Conservation (phyloP, 1,140 invertebrate genomes). For the Drosophila prosaltans region DNA sequence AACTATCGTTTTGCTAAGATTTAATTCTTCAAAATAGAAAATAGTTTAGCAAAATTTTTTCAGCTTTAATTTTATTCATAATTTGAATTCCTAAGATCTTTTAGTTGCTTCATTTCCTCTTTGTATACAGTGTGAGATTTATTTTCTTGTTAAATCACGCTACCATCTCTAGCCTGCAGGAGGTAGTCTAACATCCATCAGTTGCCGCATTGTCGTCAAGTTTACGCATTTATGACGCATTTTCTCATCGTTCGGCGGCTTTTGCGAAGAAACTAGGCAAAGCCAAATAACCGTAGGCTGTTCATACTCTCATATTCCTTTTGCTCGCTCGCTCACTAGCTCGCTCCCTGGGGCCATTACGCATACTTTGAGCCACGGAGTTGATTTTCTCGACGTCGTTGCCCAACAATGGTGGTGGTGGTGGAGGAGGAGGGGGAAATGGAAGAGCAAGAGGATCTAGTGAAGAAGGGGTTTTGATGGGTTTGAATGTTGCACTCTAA, state of each 20-base stretch:
- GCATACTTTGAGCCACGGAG: constrained; percentile 76
- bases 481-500: constrained; percentile 48
- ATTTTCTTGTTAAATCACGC: not conserved
- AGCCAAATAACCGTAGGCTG: constrained; percentile 57
- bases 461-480: too few species aligned
- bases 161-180: constrained; percentile 9
- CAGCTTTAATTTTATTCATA: too few species aligned
- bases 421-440: not conserved
- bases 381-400: constrained; percentile 49
- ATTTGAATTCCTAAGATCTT: too few species aligned
- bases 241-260: constrained; percentile 67
- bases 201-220: constrained; percentile 61
- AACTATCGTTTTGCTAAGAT: too few species aligned
- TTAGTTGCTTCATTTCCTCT: too few species aligned
- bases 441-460: not conserved
- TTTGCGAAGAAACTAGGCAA: constrained; percentile 55
- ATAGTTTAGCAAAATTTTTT: too few species aligned
- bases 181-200: constrained; percentile 19
- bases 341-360: constrained; percentile 78
- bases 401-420: not conserved
- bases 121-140: too few species aligned
- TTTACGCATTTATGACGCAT: constrained; percentile 83
- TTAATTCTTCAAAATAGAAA: too few species aligned
- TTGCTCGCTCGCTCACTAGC: constrained; percentile 62
- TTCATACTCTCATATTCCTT: constrained; percentile 16